These are phyloP conservation scores for Nomada fabriciana DNA, from an alignment of 2,888 invertebrate species.

Conservation along the genomic window DNA sequence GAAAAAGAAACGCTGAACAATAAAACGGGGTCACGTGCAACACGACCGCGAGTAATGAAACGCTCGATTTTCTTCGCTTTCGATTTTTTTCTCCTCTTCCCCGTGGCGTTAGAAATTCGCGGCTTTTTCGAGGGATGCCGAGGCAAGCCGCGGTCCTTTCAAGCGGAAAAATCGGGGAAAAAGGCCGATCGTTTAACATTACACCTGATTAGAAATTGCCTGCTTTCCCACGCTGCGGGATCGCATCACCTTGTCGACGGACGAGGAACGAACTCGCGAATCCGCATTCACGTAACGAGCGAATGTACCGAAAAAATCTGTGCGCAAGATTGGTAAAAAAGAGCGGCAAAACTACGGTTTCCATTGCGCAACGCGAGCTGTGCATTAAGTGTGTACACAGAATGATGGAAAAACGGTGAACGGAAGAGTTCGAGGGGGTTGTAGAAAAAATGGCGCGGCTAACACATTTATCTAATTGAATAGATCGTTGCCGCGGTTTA, in stretches of 20 bases:
- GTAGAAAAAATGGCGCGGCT: slow-evolving; percentile 5
- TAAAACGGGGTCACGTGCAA: neutral
- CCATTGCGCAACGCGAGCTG: slow-evolving; percentile 42
- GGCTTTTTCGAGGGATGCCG: slow-evolving; percentile 8
- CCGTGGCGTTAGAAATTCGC: slow-evolving; percentile 19
- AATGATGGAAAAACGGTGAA: slow-evolving; percentile 24
- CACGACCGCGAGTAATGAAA: neutral
- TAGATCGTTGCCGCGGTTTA: too few species aligned
- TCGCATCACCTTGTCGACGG: slow-evolving; percentile 19
- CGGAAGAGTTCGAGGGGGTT: neutral
- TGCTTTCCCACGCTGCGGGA: slow-evolving; percentile 28
- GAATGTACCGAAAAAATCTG: neutral
- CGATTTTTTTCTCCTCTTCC: slow-evolving; percentile 11
- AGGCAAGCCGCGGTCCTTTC: neutral
- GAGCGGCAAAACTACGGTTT: slow-evolving; percentile 12
- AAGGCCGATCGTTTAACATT: slow-evolving; percentile 21
- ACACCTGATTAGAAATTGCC: slow-evolving; percentile 22
- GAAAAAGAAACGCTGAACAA: neutral
- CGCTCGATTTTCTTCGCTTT: slow-evolving; percentile 34
- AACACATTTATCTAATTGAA: slow-evolving; percentile 21
- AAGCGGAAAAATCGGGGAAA: slow-evolving; percentile 16
- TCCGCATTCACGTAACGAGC: slow-evolving; percentile 31
- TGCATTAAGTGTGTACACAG: slow-evolving; percentile 8
- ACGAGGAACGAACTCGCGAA: slow-evolving; percentile 12
- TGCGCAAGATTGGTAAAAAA: neutral